Conservation (phyloP, 1,140 invertebrate genomes). For the Zaprionus capensis region DNA sequence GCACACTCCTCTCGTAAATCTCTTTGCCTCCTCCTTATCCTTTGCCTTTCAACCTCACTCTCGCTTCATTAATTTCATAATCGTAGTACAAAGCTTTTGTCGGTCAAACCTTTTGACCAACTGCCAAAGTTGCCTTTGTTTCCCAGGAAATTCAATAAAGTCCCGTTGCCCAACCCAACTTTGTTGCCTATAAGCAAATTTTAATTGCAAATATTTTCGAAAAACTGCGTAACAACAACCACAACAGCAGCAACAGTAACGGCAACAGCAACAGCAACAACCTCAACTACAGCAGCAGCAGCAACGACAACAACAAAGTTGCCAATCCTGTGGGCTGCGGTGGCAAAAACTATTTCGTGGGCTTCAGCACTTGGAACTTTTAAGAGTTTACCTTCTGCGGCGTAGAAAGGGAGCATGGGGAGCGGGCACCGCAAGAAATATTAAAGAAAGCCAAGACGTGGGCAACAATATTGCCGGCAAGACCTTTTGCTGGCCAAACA, state of each 20-base stretch:
- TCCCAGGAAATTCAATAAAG: conserved; percentile 41
- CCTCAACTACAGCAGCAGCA: neutral
- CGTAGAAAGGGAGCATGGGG: neutral
- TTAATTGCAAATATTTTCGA: conserved; percentile 53
- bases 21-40: neutral
- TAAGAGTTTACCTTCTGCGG: conserved; percentile 17
- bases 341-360: conserved; percentile 44
- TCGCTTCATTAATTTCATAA: conserved; percentile 36
- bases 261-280: neutral
- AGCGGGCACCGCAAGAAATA: conserved; percentile 53
- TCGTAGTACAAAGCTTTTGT: conserved; percentile 17
- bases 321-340: conserved; percentile 26
- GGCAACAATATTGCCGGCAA: conserved; percentile 73
- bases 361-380: conserved; percentile 26
- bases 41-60: neutral
- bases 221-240: conserved; percentile 25
- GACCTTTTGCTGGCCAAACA: conserved; percentile 52
- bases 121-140: conserved; percentile 14
- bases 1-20: neutral
- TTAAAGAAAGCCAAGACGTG: conserved; percentile 58
- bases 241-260: conserved; percentile 6
- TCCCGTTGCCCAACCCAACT: conserved; percentile 16
- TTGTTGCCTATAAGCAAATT: conserved; percentile 49
- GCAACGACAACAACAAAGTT: conserved; percentile 30
- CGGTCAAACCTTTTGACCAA: conserved; percentile 21